Evolutionary conservation across 1,140 invertebrate species (phyloP).

Genomic region (Cyclina sinensis): DNA sequence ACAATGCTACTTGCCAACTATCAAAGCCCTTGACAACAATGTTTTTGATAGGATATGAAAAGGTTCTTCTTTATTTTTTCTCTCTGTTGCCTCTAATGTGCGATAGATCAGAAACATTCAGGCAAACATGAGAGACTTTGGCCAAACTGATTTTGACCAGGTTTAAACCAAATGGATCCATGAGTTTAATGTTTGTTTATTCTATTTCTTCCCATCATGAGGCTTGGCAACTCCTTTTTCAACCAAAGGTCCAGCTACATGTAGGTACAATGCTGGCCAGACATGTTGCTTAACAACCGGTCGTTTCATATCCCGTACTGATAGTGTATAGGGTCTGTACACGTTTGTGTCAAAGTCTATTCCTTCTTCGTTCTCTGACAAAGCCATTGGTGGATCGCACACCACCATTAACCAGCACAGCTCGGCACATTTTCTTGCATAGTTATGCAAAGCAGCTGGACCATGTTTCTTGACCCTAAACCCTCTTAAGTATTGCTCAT

Average conservation of each 20-base stretch:
- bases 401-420: constrained; percentile 55
- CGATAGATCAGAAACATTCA: too few species aligned
- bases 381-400: constrained; percentile 59
- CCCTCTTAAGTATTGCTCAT: not conserved
- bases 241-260: constrained; percentile 5
- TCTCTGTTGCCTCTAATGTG: too few species aligned
- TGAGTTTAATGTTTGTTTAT: too few species aligned
- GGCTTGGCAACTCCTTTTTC: constrained; percentile 10
- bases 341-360: not conserved
- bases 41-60: too few species aligned
- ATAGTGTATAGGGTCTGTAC: constrained; percentile 43
- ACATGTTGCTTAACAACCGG: not conserved
- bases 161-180: too few species aligned
- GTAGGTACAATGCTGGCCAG: constrained; percentile 33
- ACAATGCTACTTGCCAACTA: too few species aligned
- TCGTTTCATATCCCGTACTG: not conserved
- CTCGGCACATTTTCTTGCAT: constrained; percentile 29
- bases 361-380: constrained; percentile 8
- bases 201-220: not conserved
- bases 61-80: too few species aligned
- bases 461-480: not conserved
- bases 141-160: too few species aligned
- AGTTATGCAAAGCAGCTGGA: not conserved
- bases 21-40: too few species aligned
- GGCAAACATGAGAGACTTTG: too few species aligned